Base-by-base conservation (phyloP, 2,113 vertebrate genomes). In the Rhinoptilus africanus region DNA sequence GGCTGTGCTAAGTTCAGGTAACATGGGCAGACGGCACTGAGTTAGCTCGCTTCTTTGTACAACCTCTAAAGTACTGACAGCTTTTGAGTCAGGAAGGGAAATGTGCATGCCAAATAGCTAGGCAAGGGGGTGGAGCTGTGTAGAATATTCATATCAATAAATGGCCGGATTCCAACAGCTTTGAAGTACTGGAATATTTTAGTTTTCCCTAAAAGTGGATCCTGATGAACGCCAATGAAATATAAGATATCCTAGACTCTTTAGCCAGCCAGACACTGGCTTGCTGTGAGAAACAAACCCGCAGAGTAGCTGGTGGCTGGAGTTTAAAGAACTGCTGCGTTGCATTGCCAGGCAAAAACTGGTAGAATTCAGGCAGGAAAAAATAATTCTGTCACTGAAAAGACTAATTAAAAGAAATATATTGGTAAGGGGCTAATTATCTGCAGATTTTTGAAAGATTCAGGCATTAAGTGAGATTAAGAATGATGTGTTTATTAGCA, bases 71-170 rank as follows among this genome's bases (percentile, higher is more conserved):
- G 1, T 32, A 35, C 39, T 76, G 43, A 62, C 8, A 73, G 9
- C 17, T 78, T 91, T 84, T 53, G 60, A 67, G 16, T 45, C 23
- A 84, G 60, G 64, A 87, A 85, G n/a, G 16, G 50, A 77, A 96
- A 59, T 3, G 3, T 66, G 22, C 8, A 21, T 37, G 7, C 75
- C 30, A 75, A 64, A 57, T 15, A 87, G 27, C 14, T 75, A 60
- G 24, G 8, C 13, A 72, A 80, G 4, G 12, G 20, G 37, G 3
- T 57, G 15, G 24, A 80, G 19, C 43, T 56, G 9, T 76, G 11
- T 48, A 87, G 53, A 81, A 75, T 83, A 69, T 28, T 75, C 18
- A 5, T 68, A 37, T 9, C 2, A 87, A 56, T 43, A 72, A 86
- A 78, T 62, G 51, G 30, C 19, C 3, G 0, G 10, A 68, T 81